A percentile compares a stretch with the other conserved stretches of the same genome.
Evolutionary conservation across 2,797 vertebrate species (phyloP).

Genomic region (Ctenochaetus hawaiiensis): DNA sequence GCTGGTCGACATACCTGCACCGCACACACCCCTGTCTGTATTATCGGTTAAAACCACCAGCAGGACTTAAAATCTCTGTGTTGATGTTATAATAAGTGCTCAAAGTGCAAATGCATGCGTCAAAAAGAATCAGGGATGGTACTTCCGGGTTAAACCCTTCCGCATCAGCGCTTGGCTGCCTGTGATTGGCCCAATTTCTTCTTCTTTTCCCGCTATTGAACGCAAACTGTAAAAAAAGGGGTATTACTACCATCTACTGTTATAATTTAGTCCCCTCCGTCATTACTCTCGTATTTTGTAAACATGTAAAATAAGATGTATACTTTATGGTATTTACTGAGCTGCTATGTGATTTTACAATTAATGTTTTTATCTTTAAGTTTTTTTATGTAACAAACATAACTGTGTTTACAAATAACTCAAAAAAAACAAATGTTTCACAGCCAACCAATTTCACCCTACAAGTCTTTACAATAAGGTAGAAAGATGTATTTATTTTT

Average conservation of each 20-base stretch:
- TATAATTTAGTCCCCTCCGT: neutral
- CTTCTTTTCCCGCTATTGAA: neutral
- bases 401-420: neutral
- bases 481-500: neutral
- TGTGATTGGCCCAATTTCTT: conserved; percentile 63
- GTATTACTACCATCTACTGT: conserved; percentile 29
- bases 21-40: neutral
- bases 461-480: neutral
- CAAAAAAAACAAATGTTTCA: neutral
- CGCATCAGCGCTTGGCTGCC: conserved; percentile 21
- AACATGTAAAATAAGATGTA: neutral
- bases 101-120: conserved; percentile 27
- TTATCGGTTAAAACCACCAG: rapidly evolving
- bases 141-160: conserved; percentile 61
- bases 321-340: neutral
- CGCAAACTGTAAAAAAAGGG: rapidly evolving
- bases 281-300: neutral
- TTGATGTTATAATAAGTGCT: neutral
- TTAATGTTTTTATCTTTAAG: neutral
- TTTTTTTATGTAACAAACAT: neutral
- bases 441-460: neutral
- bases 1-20: conserved; percentile 53
- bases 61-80: rapidly evolving
- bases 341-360: neutral
- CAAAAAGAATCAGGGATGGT: neutral